Evolutionary conservation across 2,797 vertebrate genomes (phyloP).

Genomic region (Sphenopsis melanotis): DNA sequence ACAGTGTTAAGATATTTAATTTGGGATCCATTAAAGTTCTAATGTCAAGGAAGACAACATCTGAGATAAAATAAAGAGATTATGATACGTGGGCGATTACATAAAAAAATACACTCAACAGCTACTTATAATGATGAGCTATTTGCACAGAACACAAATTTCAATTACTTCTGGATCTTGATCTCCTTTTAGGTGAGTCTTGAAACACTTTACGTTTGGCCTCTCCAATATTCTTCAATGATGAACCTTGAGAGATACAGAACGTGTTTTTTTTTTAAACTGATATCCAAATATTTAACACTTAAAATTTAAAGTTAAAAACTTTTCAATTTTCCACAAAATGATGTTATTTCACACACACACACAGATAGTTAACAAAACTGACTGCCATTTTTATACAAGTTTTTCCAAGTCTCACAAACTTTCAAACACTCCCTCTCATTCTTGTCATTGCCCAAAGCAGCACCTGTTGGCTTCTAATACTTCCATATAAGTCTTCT

Average conservation of each 20-base stretch:
- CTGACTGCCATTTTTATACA: slow-evolving; percentile 59
- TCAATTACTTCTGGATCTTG: slow-evolving; percentile 73
- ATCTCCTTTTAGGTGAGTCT: slow-evolving; percentile 70
- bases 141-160: slow-evolving; percentile 63
- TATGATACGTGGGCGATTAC: slow-evolving; percentile 10
- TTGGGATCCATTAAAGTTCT: slow-evolving; percentile 50
- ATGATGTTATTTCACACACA: slow-evolving; percentile 54
- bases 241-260: slow-evolving; percentile 69
- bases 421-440: slow-evolving; percentile 58
- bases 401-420: slow-evolving; percentile 62
- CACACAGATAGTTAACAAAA: slow-evolving; percentile 50
- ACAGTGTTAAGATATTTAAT: slow-evolving; percentile 53
- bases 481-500: slow-evolving; percentile 3
- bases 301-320: slow-evolving; percentile 56
- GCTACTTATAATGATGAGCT: slow-evolving; percentile 44
- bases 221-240: slow-evolving; percentile 66
- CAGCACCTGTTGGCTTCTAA: slow-evolving; percentile 46
- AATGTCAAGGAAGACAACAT: slow-evolving; percentile 40
- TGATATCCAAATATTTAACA: slow-evolving; percentile 63
- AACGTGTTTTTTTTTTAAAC: slow-evolving; percentile 54
- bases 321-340: slow-evolving; percentile 43
- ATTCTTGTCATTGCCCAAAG: slow-evolving; percentile 63
- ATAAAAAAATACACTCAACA: slow-evolving; percentile 54
- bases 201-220: slow-evolving; percentile 66
- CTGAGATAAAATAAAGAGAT: slow-evolving; percentile 41